phyloP scores from a whole-genome alignment of 2,888 invertebrate genomes.

The Mamestra brassicae region DNA sequence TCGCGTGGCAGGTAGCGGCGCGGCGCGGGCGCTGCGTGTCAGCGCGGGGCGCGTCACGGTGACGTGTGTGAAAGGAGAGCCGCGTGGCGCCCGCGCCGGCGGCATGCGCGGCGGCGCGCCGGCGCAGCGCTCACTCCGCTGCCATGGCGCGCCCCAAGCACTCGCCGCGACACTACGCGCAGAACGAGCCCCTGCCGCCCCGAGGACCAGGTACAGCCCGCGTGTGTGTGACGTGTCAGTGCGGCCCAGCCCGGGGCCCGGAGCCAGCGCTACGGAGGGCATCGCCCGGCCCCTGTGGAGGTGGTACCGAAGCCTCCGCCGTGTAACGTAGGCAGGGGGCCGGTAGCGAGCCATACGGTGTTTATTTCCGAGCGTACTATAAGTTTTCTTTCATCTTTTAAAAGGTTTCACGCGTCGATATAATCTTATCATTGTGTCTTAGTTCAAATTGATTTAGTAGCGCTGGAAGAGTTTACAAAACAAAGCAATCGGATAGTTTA shows the following conservation, averaged over 20 bases:
- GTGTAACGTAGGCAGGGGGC: constrained; percentile 23
- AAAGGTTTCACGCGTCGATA: constrained; percentile 41
- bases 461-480: constrained; percentile 20
- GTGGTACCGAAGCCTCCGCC: constrained; percentile 47
- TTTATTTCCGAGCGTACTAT: constrained; percentile 21
- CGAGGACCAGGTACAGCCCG: constrained; percentile 87
- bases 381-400: constrained; percentile 50
- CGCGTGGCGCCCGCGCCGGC: constrained; percentile 73
- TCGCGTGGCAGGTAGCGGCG: neutral
- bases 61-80: constrained; percentile 78
- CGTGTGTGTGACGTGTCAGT: constrained; percentile 22
- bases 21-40: neutral
- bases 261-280: neutral
- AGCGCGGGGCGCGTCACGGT: constrained; percentile 58
- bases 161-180: constrained; percentile 87
- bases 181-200: constrained; percentile 86
- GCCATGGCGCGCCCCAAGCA: constrained; percentile 89
- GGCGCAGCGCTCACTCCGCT: constrained; percentile 82
- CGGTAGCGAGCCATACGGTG: constrained; percentile 24
- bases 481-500: constrained; percentile 28
- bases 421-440: constrained; percentile 45
- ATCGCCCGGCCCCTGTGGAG: constrained; percentile 49
- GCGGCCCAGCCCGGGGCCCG: neutral
- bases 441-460: constrained; percentile 22
- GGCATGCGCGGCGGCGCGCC: constrained; percentile 60